A percentile compares a stretch with the other conserved stretches of the same genome.
These are phyloP conservation scores for Aquatica leii DNA, from an alignment of 2,888 invertebrate species.

Conservation along the genomic window DNA sequence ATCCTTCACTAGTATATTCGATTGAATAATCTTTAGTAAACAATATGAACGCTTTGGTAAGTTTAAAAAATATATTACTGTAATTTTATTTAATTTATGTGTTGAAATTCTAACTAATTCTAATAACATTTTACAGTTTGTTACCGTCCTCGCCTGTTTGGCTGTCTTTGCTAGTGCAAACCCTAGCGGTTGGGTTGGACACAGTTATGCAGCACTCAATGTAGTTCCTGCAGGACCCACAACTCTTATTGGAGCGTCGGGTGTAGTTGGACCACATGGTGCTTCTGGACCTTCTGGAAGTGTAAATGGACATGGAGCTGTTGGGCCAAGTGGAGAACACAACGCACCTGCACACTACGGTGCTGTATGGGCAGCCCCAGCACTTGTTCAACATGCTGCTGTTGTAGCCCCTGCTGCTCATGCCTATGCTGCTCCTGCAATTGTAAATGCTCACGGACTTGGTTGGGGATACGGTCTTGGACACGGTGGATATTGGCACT, in stretches of 20 bases:
- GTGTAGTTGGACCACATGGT: constrained; percentile 39
- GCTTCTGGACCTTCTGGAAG: constrained; percentile 36
- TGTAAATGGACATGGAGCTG: constrained; percentile 40
- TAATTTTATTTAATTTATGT: no score
- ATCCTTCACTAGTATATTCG: constrained; percentile 26
- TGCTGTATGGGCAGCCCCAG: constrained; percentile 18
- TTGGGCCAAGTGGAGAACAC: constrained; percentile 27
- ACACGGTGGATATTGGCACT: no score
- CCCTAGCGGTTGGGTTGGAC: constrained; percentile 22
- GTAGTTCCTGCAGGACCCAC: constrained; percentile 14
- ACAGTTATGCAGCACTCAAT: constrained; percentile 16
- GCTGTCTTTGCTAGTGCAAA: not conserved
- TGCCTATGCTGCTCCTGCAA: constrained; percentile 21
- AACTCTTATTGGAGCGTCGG: constrained; percentile 33
- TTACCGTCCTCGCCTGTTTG: not conserved
- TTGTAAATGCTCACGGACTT: constrained; percentile 34
- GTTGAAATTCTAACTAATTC: no score
- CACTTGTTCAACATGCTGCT: constrained; percentile 22
- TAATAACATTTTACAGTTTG: not conserved
- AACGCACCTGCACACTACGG: constrained; percentile 21
- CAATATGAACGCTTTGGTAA: constrained; percentile 45
- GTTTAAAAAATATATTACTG: constrained; percentile 11
- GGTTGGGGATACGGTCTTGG: no score
- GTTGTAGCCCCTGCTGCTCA: constrained; percentile 23
- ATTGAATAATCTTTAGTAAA: constrained; percentile 6